These are phyloP conservation scores for Astur gentilis DNA, from an alignment of 2,113 vertebrate genomes.

Conservation along the genomic window DNA sequence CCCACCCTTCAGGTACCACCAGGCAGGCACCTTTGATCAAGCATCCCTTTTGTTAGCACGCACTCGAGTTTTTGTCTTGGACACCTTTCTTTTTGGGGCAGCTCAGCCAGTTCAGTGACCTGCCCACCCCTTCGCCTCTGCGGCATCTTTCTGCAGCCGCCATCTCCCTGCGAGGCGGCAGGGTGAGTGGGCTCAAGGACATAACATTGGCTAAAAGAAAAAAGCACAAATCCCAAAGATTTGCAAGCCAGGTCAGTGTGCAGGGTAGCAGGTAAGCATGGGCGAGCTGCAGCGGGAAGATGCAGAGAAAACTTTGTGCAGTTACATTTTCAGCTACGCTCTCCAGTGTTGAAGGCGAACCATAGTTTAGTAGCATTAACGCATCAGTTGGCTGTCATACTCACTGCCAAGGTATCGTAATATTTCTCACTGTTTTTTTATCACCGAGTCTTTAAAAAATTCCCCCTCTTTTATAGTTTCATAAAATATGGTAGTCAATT, in stretches of 20 bases:
- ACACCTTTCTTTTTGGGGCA: background rate
- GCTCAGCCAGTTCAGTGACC: accelerated
- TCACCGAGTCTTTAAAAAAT: background rate
- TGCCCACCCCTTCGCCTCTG: background rate
- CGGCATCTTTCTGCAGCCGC: background rate
- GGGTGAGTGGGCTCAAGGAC: background rate
- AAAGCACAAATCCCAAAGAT: background rate
- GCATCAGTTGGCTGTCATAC: background rate
- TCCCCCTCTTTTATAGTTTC: background rate
- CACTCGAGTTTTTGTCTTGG: background rate
- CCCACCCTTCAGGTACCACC: background rate
- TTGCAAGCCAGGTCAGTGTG: background rate
- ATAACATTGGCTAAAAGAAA: accelerated
- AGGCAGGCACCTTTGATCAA: background rate
- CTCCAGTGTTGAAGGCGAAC: background rate
- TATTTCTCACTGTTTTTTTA: background rate
- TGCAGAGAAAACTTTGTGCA: background rate
- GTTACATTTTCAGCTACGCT: background rate
- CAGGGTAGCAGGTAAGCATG: background rate
- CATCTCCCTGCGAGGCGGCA: background rate
- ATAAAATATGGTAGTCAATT: background rate
- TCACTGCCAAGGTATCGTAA: background rate
- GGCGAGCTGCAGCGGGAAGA: background rate
- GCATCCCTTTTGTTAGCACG: background rate
- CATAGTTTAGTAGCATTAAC: background rate